A percentile compares a stretch with the other conserved stretches of the same genome.
These are phyloP conservation scores for Crioceris asparagi DNA, from an alignment of 2,888 invertebrate species.

Conservation along the genomic window DNA sequence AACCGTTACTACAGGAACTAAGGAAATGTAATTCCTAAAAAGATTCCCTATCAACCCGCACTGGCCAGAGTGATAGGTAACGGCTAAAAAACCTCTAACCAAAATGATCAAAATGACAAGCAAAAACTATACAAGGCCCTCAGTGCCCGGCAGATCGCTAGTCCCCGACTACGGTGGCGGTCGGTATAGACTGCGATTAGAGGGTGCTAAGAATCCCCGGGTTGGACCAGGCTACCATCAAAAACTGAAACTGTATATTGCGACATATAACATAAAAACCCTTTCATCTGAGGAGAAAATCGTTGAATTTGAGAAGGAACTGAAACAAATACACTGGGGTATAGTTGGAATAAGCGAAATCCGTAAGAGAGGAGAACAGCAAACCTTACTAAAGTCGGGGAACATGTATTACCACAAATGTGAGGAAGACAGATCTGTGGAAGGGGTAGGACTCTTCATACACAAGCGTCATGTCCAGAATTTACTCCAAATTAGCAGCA, in stretches of 20 bases:
- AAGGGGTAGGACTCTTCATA: conserved; percentile 1
- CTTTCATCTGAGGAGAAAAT: background rate
- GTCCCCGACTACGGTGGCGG: no score
- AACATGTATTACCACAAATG: conserved; percentile 2
- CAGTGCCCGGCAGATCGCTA: no score
- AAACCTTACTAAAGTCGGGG: conserved; percentile 1
- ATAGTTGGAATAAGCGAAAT: background rate
- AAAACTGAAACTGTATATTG: conserved; percentile 3
- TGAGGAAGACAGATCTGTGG: background rate
- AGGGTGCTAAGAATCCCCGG: no score
- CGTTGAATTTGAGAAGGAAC: background rate
- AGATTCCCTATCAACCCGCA: background rate
- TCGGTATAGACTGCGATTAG: no score
- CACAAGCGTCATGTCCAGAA: conserved; percentile 1
- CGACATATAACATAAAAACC: conserved; percentile 3
- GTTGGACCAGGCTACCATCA: background rate
- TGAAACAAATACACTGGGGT: background rate
- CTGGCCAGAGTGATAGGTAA: background rate
- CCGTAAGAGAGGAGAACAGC: background rate
- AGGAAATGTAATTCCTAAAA: no score
- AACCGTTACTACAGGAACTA: no score
- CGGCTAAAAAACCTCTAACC: no score
- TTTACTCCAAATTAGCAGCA: background rate
- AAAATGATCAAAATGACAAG: no score
- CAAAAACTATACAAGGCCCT: no score